Evolutionary conservation across 2,888 invertebrate genomes (phyloP), one percentile per base, ranked within the genome.

Genomic region (Cosmopolites sordidus): DNA sequence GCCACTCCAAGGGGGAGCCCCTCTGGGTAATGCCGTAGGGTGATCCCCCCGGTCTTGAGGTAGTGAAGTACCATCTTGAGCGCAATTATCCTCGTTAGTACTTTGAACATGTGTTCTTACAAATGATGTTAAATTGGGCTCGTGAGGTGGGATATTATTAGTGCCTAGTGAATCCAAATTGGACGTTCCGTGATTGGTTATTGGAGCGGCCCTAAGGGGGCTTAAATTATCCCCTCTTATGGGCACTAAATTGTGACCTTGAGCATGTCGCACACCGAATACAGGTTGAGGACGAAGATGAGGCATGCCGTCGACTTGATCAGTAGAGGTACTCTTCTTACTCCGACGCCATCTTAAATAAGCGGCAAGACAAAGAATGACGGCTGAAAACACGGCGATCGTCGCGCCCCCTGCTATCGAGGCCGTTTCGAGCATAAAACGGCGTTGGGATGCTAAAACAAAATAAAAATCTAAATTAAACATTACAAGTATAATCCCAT

Each of bases 321-420:
- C 74, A 46, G 66, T 60, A 37, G 61, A 58, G 40, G 68, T 59
- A 58, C 65, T 62, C 64, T 77, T 77, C 54, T 74, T 69, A 68
- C 78, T 78, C 69, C 82, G 79, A 72, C 81, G 82, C 75, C 81
- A 78, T 62, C 81, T 80, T 72, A 83, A 77, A 76, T 83, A 83
- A 67, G 82, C 80, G 69, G 81, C 81, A 71, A 82, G 77, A 75
- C 83, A 82, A 73, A 84, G 78, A 74, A 83, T 79, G 75, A 83
- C 81, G 67, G 83, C 83, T 69, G 83, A 79, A 76, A 84, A 79
- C 71, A 83, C 82, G 66, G 83, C 84, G 71, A 83, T 78, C 63
- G 86, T 86, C 68, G 87, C 89, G 71, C 89, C 89, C 71, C 89
- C 87, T 66, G 90, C 90, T 77, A 91, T 89, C 73, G 88, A 87